A percentile compares a stretch with the other conserved stretches of the same genome.
Evolutionary conservation across 2,113 vertebrate species (phyloP).

Genomic region (Dicerorhinus sumatrensis): DNA sequence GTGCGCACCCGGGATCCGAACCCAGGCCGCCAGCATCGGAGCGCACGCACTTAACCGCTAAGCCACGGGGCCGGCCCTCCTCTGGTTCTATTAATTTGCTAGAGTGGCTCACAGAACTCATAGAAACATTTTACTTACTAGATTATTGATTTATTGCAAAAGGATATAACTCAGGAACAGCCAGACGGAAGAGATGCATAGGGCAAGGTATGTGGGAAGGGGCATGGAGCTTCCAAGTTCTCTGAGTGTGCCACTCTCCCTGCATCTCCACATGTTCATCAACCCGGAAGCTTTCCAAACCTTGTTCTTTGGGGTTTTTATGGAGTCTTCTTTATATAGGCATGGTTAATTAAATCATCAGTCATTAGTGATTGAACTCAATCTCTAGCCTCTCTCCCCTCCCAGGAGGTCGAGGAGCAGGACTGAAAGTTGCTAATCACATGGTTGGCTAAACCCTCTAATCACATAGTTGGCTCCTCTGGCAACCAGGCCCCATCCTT

Average conservation of each 20-base stretch:
- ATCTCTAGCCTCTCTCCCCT: background rate
- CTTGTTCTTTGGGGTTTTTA: background rate
- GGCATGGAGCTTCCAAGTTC: background rate
- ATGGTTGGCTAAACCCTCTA: background rate
- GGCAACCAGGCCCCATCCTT: background rate
- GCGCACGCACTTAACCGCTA: no score
- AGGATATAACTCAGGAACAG: background rate
- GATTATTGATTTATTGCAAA: slow-evolving; percentile 8
- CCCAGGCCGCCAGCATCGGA: no score
- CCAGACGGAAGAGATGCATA: background rate
- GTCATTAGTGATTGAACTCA: background rate
- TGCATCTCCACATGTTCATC: background rate
- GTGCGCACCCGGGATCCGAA: no score
- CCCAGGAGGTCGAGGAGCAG: background rate
- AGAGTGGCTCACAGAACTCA: background rate
- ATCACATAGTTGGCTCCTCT: background rate
- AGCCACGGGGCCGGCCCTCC: no score
- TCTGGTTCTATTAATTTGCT: background rate
- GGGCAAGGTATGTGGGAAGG: background rate
- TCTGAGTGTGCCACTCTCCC: background rate
- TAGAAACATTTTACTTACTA: slow-evolving; percentile 42
- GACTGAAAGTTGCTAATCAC: background rate
- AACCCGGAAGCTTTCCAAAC: background rate
- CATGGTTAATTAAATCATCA: background rate
- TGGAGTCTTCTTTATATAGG: background rate